A percentile compares a stretch with the other conserved stretches of the same genome.
Evolutionary conservation across 2,888 invertebrate genomes (phyloP).

Genomic region (Heliconius sara): DNA sequence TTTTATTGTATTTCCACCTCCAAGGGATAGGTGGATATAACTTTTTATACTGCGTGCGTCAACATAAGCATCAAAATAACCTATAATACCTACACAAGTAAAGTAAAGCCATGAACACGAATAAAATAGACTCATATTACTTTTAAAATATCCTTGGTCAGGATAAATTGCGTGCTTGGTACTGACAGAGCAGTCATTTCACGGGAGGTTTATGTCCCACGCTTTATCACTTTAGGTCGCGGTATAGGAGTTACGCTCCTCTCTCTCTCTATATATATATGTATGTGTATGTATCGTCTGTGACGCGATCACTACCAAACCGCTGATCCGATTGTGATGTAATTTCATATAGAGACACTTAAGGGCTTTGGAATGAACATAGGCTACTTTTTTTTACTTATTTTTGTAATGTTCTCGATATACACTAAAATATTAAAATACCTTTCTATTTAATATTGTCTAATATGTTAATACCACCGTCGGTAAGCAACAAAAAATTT

Average conservation of each 20-base stretch:
- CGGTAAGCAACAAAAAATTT: no score
- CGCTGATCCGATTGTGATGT: no score
- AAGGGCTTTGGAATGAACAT: no score
- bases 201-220: slow-evolving; percentile 68
- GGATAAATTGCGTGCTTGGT: slow-evolving; percentile 72
- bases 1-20: no score
- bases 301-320: no score
- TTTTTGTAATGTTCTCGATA: no score
- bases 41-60: neutral
- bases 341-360: no score
- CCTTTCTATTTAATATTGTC: no score
- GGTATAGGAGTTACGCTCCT: slow-evolving; percentile 30
- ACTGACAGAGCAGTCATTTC: slow-evolving; percentile 75
- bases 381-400: no score
- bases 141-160: slow-evolving; percentile 43
- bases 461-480: no score
- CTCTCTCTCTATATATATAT: neutral
- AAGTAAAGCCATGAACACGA: slow-evolving; percentile 14
- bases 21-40: no score
- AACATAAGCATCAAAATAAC: neutral
- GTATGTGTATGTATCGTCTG: neutral
- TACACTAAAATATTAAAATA: no score
- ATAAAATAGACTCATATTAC: slow-evolving; percentile 42
- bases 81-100: slow-evolving; percentile 1
- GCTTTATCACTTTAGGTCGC: slow-evolving; percentile 62